Evolutionary conservation across 2,888 invertebrate species (phyloP).

Genomic region (Epinotia demarniana): DNA sequence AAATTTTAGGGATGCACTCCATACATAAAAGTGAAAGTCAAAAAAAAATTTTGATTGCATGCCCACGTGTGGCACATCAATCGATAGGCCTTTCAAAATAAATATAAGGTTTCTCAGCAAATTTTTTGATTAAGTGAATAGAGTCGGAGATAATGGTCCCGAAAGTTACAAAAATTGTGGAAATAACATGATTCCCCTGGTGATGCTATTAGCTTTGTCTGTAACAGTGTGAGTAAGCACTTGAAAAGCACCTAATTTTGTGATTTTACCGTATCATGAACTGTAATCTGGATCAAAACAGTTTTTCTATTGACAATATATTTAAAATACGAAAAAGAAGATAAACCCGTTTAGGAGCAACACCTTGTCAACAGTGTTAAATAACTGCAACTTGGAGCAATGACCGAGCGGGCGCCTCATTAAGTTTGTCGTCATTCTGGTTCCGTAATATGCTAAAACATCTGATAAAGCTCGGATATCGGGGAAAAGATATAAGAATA

Average conservation of each 20-base stretch:
- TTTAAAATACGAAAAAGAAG: slow-evolving; percentile 64
- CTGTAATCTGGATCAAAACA: slow-evolving; percentile 21
- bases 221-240: not conserved
- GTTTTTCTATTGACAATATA: slow-evolving; percentile 32
- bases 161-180: too few relatives aligned
- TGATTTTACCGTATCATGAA: slow-evolving; percentile 30
- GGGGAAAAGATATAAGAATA: not conserved
- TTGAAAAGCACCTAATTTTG: slow-evolving; percentile 4
- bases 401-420: slow-evolving; percentile 72
- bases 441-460: slow-evolving; percentile 66
- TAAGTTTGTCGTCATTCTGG: slow-evolving; percentile 74
- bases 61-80: too few relatives aligned
- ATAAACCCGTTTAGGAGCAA: slow-evolving; percentile 71
- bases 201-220: not conserved
- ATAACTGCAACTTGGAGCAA: slow-evolving; percentile 81
- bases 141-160: too few relatives aligned
- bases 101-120: too few relatives aligned
- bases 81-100: too few relatives aligned
- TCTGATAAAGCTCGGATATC: slow-evolving; percentile 1
- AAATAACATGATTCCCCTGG: slow-evolving; percentile 1
- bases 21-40: too few relatives aligned
- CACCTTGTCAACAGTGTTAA: slow-evolving; percentile 73
- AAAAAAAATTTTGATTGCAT: too few relatives aligned
- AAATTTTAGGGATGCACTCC: too few relatives aligned
- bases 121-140: too few relatives aligned